These are phyloP conservation scores for Pangasianodon hypophthalmus DNA, from an alignment of 2,113 vertebrate genomes.

Conservation along the genomic window DNA sequence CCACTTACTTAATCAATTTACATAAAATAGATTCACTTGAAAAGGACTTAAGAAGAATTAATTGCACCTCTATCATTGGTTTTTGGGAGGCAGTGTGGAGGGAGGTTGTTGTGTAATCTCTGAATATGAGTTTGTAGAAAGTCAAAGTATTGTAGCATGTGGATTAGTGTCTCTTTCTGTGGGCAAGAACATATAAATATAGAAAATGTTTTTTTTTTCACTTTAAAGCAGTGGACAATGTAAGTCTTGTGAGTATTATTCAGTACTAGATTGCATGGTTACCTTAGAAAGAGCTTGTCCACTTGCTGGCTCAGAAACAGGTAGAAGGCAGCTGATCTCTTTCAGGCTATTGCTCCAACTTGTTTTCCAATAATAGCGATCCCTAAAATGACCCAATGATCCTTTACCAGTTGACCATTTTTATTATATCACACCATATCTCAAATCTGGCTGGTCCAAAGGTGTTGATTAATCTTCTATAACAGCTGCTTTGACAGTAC, in stretches of 20 bases:
- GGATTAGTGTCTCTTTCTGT: slow-evolving; percentile 56
- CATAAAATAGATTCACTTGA: background rate
- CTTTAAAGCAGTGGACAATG: background rate
- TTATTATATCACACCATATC: background rate
- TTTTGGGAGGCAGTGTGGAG: slow-evolving; percentile 37
- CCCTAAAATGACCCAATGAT: slow-evolving; percentile 12
- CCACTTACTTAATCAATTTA: background rate
- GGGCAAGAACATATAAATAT: slow-evolving; percentile 3
- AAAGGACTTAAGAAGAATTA: background rate
- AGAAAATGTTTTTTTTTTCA: background rate
- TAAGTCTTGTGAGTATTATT: background rate
- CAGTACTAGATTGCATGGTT: background rate
- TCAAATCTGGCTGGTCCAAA: background rate
- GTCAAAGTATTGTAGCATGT: slow-evolving; percentile 57
- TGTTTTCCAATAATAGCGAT: slow-evolving; percentile 28
- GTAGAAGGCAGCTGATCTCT: slow-evolving; percentile 51
- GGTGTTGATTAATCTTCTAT: background rate
- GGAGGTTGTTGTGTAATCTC: slow-evolving; percentile 41
- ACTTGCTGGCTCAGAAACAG: slow-evolving; percentile 41
- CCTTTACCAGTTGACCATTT: background rate
- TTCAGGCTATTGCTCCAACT: slow-evolving; percentile 53
- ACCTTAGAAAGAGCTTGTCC: slow-evolving; percentile 51
- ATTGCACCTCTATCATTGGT: slow-evolving; percentile 39
- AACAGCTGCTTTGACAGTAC: background rate
- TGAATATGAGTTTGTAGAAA: slow-evolving; percentile 55